A percentile compares a stretch with the other conserved stretches of the same genome.
These are phyloP conservation scores for Cryptocephalus primarius DNA, from an alignment of 2,888 invertebrate species.

Conservation along the genomic window DNA sequence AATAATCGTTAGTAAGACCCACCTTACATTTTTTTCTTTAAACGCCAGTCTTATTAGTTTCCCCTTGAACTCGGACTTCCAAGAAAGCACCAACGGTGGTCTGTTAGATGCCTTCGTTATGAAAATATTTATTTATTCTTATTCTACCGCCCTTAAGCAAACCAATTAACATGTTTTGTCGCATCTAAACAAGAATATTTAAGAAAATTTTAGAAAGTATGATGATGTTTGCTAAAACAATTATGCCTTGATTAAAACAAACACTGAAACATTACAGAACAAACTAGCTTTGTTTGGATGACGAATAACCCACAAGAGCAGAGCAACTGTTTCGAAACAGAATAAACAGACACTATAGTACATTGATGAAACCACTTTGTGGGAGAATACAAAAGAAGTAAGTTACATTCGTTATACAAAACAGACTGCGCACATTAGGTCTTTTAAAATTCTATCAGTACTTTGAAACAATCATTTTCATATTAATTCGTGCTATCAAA, in stretches of 20 bases:
- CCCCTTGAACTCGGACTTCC: constrained; percentile 5
- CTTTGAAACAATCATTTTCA: too few relatives aligned
- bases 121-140: constrained; percentile 17
- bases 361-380: too few relatives aligned
- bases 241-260: constrained; percentile 1
- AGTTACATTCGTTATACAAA: not conserved
- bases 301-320: too few relatives aligned
- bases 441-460: too few relatives aligned
- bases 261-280: not conserved
- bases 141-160: constrained; percentile 13
- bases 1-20: too few relatives aligned
- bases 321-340: too few relatives aligned
- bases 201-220: constrained; percentile 7
- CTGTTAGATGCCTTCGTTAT: constrained; percentile 11
- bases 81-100: constrained; percentile 10
- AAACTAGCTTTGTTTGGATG: too few relatives aligned
- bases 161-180: constrained; percentile 11
- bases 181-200: constrained; percentile 9
- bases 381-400: too few relatives aligned
- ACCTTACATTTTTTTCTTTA: too few relatives aligned
- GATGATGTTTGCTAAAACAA: constrained; percentile 6
- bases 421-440: not conserved
- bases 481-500: too few relatives aligned
- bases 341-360: too few relatives aligned
- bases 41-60: too few relatives aligned